Evolutionary conservation across 2,888 invertebrate species (phyloP).

Genomic region (Trichopria drosophilae): DNA sequence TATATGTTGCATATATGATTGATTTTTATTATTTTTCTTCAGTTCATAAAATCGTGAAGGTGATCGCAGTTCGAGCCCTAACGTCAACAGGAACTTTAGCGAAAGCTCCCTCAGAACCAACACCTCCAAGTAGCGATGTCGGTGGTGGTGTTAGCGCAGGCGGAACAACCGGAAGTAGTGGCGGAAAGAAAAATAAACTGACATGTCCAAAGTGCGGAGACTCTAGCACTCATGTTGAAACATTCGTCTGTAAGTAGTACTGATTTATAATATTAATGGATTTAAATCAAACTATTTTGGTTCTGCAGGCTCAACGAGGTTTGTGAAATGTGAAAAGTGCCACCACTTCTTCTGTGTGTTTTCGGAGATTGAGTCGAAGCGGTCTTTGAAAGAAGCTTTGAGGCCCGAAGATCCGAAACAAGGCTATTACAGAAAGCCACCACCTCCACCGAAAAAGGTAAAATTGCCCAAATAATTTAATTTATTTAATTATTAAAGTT

Average conservation of each 20-base stretch:
- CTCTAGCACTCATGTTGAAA: conserved; percentile 96
- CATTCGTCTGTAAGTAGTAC: conserved; percentile 79
- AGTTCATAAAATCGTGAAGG: conserved; percentile 54
- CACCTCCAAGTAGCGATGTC: conserved; percentile 48
- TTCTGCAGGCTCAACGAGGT: conserved; percentile 76
- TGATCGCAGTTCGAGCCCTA: conserved; percentile 48
- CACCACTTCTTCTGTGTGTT: conserved; percentile 97
- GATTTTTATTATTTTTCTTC: conserved; percentile 13
- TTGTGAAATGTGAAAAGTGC: conserved; percentile 97
- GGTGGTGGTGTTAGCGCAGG: conserved; percentile 34
- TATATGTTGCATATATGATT: too few relatives aligned
- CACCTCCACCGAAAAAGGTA: conserved; percentile 91
- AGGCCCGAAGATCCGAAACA: conserved; percentile 68
- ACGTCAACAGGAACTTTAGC: conserved; percentile 44
- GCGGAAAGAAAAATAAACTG: conserved; percentile 73
- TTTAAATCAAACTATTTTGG: conserved; percentile 2
- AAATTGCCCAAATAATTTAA: conserved; percentile 11
- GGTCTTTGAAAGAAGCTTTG: conserved; percentile 76
- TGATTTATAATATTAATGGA: background rate
- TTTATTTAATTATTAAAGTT: conserved; percentile 1
- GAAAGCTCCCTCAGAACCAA: conserved; percentile 52
- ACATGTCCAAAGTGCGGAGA: conserved; percentile 97
- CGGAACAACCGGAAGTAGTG: conserved; percentile 57
- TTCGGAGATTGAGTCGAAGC: conserved; percentile 89
- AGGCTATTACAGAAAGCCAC: conserved; percentile 79